phyloP scores from a whole-genome alignment of 92 coral and sea anemone species.

The Paragorgia papillata region DNA sequence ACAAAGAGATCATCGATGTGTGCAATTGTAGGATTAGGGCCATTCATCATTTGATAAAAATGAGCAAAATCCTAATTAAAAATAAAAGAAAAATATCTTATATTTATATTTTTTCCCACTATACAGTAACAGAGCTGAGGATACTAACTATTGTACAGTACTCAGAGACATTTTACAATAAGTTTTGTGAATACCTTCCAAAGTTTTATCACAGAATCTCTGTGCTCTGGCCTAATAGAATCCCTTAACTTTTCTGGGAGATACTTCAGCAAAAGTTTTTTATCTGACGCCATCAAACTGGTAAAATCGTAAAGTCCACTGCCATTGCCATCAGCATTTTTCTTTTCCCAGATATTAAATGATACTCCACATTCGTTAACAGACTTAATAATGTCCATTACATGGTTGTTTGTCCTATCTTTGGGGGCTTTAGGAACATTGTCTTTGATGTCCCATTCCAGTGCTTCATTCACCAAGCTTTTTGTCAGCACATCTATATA shows the following conservation, averaged over 20 bases:
- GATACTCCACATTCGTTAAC: conserved; percentile 27
- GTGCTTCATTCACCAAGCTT: conserved; percentile 31
- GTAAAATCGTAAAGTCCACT: conserved; percentile 30
- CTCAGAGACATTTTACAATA: too few relatives aligned
- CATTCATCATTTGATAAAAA: conserved; percentile 14
- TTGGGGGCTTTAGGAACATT: conserved; percentile 32
- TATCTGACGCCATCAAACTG: conserved; percentile 2
- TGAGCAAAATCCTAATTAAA: too few relatives aligned
- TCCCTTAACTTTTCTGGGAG: conserved; percentile 23
- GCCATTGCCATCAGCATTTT: conserved; percentile 17
- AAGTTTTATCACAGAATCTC: not conserved
- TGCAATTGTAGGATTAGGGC: not conserved
- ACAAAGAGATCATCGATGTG: not conserved
- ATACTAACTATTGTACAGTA: too few relatives aligned
- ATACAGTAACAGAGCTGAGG: too few relatives aligned
- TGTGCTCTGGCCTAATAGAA: conserved; percentile 1
- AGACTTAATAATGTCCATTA: conserved; percentile 24
- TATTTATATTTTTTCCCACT: too few relatives aligned
- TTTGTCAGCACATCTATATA: conserved; percentile 38
- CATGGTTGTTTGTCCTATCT: conserved; percentile 29
- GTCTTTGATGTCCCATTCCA: conserved; percentile 52
- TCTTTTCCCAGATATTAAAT: conserved; percentile 32
- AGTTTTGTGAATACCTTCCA: too few relatives aligned
- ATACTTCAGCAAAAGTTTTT: not conserved
- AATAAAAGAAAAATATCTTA: too few relatives aligned